A percentile compares a stretch with the other conserved stretches of the same genome.
phyloP scores from a whole-genome alignment of 2,113 vertebrate species.

The Scomber scombrus region DNA sequence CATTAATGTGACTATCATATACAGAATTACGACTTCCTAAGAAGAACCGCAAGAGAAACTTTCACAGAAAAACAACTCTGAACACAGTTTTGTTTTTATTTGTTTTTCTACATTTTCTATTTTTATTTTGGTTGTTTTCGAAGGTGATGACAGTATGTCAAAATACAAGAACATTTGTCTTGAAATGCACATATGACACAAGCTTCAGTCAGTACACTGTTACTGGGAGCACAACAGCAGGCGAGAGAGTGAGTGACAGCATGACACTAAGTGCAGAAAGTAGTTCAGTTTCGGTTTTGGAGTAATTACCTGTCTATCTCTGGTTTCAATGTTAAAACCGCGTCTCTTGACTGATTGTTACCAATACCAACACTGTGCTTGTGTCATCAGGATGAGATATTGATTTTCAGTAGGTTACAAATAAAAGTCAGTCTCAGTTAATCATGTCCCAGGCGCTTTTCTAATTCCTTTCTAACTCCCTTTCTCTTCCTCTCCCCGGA shows the following conservation, averaged over 20 bases:
- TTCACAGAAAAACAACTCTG: conserved; percentile 1
- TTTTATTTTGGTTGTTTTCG: not conserved
- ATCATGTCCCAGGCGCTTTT: not conserved
- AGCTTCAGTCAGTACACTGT: not conserved
- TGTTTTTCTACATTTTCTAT: not conserved
- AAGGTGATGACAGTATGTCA: conserved; percentile 12
- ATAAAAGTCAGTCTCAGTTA: conserved; percentile 24
- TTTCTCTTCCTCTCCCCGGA: not conserved
- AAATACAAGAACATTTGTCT: not conserved
- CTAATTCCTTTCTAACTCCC: not conserved
- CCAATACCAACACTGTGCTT: conserved; percentile 23
- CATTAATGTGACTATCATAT: not conserved
- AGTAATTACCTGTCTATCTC: conserved; percentile 38
- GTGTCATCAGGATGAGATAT: conserved; percentile 38
- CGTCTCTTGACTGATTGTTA: conserved; percentile 13
- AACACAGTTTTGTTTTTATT: not conserved
- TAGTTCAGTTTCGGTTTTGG: not conserved
- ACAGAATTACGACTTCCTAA: no score
- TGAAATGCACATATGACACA: not conserved
- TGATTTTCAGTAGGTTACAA: conserved; percentile 29
- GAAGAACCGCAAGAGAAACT: not conserved
- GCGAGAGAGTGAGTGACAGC: not conserved
- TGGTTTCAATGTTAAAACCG: not conserved
- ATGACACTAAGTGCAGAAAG: conserved; percentile 2
- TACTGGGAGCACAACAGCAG: not conserved